These are phyloP conservation scores for Garra rufa DNA, from an alignment of 2,113 vertebrate species.

Conservation along the genomic window DNA sequence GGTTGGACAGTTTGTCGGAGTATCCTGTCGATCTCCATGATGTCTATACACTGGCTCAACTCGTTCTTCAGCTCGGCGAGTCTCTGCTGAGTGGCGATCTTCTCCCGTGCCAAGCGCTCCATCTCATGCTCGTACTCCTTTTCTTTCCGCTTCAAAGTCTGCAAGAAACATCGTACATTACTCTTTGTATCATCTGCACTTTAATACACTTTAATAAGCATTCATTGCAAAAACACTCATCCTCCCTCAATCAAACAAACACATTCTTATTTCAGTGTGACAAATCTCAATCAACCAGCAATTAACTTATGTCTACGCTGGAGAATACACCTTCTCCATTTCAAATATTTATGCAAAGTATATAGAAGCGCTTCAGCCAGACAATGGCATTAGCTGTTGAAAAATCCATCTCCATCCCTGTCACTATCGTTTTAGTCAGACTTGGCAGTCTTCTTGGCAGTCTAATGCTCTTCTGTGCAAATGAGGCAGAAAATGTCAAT, in stretches of 20 bases:
- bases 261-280: background rate
- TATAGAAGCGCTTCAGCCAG: background rate
- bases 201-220: background rate
- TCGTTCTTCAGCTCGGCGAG: constrained; percentile 92
- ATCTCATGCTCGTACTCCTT: constrained; percentile 98
- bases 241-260: background rate
- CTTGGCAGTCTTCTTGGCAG: too few species aligned
- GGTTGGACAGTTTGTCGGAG: constrained; percentile 93
- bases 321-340: background rate
- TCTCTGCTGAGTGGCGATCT: constrained; percentile 95
- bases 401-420: too few species aligned
- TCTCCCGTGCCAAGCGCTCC: constrained; percentile 95
- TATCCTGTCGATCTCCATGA: constrained; percentile 91
- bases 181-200: background rate
- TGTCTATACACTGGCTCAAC: constrained; percentile 95
- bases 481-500: too few species aligned
- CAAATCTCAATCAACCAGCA: background rate
- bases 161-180: background rate
- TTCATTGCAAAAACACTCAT: background rate
- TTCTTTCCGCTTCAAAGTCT: constrained; percentile 97
- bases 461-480: too few species aligned
- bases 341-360: background rate
- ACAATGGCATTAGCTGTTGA: too few species aligned
- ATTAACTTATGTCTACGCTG: background rate
- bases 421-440: too few species aligned